phyloP scores from a whole-genome alignment of 2,888 invertebrate species.

The Limnephilus marmoratus region DNA sequence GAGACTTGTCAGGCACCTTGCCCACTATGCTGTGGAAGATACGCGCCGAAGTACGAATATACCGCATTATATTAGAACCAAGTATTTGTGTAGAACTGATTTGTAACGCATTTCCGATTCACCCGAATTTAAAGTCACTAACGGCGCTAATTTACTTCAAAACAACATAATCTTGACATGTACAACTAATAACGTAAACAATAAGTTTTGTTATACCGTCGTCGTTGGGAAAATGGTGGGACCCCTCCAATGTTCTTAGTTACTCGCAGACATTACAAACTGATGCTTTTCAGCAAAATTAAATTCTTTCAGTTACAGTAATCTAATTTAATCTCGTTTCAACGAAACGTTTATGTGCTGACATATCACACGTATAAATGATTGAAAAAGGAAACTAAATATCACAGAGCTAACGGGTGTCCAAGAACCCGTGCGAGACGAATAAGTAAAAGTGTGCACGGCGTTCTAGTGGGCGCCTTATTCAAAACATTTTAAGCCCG shows the following conservation, averaged over 20 bases:
- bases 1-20: too few relatives aligned
- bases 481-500: neutral
- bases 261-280: neutral
- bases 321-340: neutral
- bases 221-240: neutral
- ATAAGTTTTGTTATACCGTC: too few relatives aligned
- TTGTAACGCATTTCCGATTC: too few relatives aligned
- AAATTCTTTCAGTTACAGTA: neutral
- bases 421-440: neutral
- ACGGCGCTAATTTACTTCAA: too few relatives aligned
- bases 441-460: neutral
- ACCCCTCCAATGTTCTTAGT: neutral
- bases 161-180: too few relatives aligned
- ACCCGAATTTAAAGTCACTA: too few relatives aligned
- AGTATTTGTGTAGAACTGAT: too few relatives aligned
- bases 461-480: neutral
- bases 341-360: neutral
- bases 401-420: neutral
- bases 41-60: too few relatives aligned
- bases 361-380: neutral
- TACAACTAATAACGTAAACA: too few relatives aligned
- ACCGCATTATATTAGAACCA: too few relatives aligned
- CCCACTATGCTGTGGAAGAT: too few relatives aligned
- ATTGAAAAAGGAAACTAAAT: neutral
- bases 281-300: neutral